phyloP scores from a whole-genome alignment of 2,797 vertebrate genomes.

The Chaenodraco wilsoni region DNA sequence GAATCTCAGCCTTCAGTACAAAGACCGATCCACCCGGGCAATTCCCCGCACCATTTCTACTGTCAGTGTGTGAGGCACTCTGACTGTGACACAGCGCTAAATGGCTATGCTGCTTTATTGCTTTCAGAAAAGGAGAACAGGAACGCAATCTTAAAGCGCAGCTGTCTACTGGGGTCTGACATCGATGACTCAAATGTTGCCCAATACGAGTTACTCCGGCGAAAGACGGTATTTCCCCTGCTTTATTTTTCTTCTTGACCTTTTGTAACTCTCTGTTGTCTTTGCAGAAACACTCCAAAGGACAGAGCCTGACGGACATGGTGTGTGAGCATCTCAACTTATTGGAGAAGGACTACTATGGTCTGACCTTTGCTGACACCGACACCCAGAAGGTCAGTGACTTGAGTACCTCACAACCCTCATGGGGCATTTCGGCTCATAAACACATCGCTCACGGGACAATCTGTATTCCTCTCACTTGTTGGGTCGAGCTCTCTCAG shows the following conservation, averaged over 20 bases:
- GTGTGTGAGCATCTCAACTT: conserved; percentile 96
- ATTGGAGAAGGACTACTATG: conserved; percentile 97
- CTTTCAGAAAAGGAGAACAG: conserved; percentile 14
- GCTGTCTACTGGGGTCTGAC: conserved; percentile 37
- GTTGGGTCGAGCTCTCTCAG: conserved; percentile 24
- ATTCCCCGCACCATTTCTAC: conserved; percentile 33
- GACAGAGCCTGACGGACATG: conserved; percentile 92
- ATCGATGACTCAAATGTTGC: not conserved
- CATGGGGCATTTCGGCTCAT: conserved; percentile 10
- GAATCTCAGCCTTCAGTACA: conserved; percentile 7
- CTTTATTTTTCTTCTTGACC: conserved; percentile 9
- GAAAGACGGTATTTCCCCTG: not conserved
- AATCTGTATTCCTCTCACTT: conserved; percentile 59
- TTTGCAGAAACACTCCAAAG: conserved; percentile 92
- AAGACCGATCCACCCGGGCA: conserved; percentile 29
- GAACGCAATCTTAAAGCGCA: conserved; percentile 34
- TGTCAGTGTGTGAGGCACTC: conserved; percentile 44
- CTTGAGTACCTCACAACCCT: conserved; percentile 28
- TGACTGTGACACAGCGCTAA: conserved; percentile 28
- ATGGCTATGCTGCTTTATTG: conserved; percentile 29
- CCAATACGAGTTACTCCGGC: not conserved
- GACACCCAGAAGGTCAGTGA: conserved; percentile 95
- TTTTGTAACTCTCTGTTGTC: conserved; percentile 37
- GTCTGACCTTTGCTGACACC: conserved; percentile 92
- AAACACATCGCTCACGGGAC: conserved; percentile 26